Base-by-base conservation (phyloP, 2,888 invertebrate species). In the Cetonia aurata region DNA sequence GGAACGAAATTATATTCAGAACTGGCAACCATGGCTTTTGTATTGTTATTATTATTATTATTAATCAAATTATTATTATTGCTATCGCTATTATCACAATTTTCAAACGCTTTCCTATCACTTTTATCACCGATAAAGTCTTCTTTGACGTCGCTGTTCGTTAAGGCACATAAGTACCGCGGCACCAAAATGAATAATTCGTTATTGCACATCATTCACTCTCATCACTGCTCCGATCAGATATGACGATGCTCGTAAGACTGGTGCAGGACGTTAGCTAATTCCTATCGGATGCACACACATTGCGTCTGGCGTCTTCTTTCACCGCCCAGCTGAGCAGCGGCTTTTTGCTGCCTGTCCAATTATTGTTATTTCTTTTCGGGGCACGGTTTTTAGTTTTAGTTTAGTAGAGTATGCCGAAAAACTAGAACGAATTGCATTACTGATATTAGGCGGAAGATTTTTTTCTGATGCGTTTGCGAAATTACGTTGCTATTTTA, bases 391-490 rank as follows among this genome's bases (percentile, higher is more conserved):
- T 25, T 12, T 25, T 41, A 59, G 33, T 41, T 41, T 42, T 12
- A 19, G 44, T 37, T 56, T 56, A 56, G 17, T 37, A 41, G 44
- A 62, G 48, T 62, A 33, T 62, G 48, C 62, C 62, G 48, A 62
- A 62, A 62, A 62, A 48, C 62, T 62, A 62, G 62, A 48, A 62
- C 62, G 62, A 33, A 62, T 62, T 62, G 48, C 62, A 50, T 62
- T 62, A 48, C 62, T 62, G 62, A 62, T 50, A 48, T 10, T 59
- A 25, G 25, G 25, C 25, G 25, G 13, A 15, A 44, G 44, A 13
- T 44, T n/a, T 44, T 44, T 10, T 44, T 44, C 6, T 25, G 25
- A 25, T 25, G 25, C 25, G 25, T 25, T 25, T 25, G 25, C 25
- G 25, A 25, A 25, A 25, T 25, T 25, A 4, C 25, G 25, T 25